phyloP scores from a whole-genome alignment of 2,888 invertebrate species.

The Mystacides longicornis region DNA sequence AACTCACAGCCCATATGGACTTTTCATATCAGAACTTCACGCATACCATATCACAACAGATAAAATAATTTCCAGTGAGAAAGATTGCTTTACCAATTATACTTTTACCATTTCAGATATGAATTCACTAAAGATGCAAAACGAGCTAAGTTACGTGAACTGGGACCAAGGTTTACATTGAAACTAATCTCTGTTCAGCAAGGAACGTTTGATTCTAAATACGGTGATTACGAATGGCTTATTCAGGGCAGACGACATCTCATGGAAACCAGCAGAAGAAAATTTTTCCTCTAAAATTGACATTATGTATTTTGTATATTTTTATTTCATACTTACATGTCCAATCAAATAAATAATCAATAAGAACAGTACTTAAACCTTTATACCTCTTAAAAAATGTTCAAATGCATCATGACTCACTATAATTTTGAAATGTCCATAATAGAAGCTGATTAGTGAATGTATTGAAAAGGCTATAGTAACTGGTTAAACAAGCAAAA shows the following conservation, averaged over 20 bases:
- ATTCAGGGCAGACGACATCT: constrained; percentile 83
- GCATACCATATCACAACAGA: too few relatives aligned
- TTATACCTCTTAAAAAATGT: too few relatives aligned
- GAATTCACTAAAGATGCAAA: constrained; percentile 78
- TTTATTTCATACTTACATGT: not conserved
- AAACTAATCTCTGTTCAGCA: constrained; percentile 88
- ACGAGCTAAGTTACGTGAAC: constrained; percentile 71
- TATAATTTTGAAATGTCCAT: too few relatives aligned
- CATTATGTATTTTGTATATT: not conserved
- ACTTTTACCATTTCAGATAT: constrained; percentile 66
- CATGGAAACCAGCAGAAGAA: constrained; percentile 86
- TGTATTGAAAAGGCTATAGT: too few relatives aligned
- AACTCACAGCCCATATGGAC: too few relatives aligned
- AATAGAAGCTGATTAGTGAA: too few relatives aligned
- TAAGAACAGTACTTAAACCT: too few relatives aligned
- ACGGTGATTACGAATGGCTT: constrained; percentile 96
- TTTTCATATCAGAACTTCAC: too few relatives aligned
- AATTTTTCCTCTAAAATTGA: constrained; percentile 73
- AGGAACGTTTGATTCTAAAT: constrained; percentile 95
- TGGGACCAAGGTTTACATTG: constrained; percentile 96
- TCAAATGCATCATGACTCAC: too few relatives aligned
- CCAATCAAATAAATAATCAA: too few relatives aligned
- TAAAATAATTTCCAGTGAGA: too few relatives aligned
- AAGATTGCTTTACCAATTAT: too few relatives aligned
- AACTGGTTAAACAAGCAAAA: not conserved